Evolutionary conservation across 2,888 invertebrate species (phyloP), one percentile per base, ranked within the genome.

Genomic region (Spodoptera picta): DNA sequence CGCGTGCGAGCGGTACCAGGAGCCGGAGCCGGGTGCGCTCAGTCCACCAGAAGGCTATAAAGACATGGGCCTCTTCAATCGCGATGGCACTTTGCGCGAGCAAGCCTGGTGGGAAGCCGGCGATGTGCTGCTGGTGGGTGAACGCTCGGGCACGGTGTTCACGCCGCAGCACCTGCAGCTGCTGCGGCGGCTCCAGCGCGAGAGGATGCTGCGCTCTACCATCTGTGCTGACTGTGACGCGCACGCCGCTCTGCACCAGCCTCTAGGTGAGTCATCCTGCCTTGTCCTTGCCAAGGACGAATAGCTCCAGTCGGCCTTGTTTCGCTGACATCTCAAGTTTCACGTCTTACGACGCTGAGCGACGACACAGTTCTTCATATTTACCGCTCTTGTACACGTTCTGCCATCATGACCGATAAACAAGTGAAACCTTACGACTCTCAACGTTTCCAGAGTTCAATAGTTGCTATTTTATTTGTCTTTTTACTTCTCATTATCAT

Each of bases 31-130:
- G 70, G 97, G 98, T 47, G 98, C 98, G 4, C 95, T 98, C 65
- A 98, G 98, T 87, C 98, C 98, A 27, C 98, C 98, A 11, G 98
- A 98, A 87, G 98, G 98, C 10, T 98, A 98, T 93, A 98, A 98
- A 91, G 98, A 98, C 86, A 95, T 97, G 95, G 97, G 97, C 77
- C 89, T 95, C 66, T 95, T 96, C 77, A 95, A 96, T 81, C 95
- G 95, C 58, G 94, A 93, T 57, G 95, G 94, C 9, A 95, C 95
- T 46, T 84, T 96, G 76, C 95, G 95, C 19, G 96, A 96, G 84
- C 95, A 95, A 83, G 94, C 95, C 2, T 93, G 94, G 91, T 93
- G 94, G 93, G 95, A 96, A 61, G 91, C 96, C 0, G 95, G 95
- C 6, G 95, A 95, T 75, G 96, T 96, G 79, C 83, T 95, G 77